Evolutionary conservation across 2,113 vertebrate species (phyloP).

Genomic region (Dicentrarchus labrax): DNA sequence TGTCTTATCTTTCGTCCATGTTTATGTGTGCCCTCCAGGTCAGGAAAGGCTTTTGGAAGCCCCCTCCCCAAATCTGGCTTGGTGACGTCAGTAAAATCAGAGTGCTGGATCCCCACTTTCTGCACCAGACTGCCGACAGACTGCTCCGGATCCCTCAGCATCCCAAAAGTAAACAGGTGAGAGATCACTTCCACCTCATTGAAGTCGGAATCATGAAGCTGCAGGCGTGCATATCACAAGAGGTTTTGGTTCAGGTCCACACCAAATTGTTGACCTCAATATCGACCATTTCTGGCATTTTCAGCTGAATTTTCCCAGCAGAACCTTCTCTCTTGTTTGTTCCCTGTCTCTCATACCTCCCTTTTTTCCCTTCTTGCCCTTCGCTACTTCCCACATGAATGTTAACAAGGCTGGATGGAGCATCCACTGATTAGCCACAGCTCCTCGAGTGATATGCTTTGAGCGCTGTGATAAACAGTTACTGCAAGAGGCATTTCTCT

Average conservation of each 20-base stretch:
- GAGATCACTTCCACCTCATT: background rate
- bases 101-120: conserved; percentile 92
- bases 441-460: conserved; percentile 35
- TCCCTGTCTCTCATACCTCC: conserved; percentile 8
- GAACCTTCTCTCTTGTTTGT: conserved; percentile 30
- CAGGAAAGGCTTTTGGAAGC: conserved; percentile 92
- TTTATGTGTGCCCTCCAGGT: conserved; percentile 62
- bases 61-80: conserved; percentile 92
- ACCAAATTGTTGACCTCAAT: background rate
- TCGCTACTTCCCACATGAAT: conserved; percentile 58
- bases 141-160: conserved; percentile 88
- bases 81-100: conserved; percentile 86
- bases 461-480: conserved; percentile 46
- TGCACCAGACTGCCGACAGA: conserved; percentile 89
- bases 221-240: background rate
- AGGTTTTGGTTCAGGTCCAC: background rate
- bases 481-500: conserved; percentile 36
- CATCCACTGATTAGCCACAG: conserved; percentile 52
- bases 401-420: conserved; percentile 50
- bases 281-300: background rate
- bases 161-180: conserved; percentile 87
- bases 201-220: background rate
- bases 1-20: conserved; percentile 14
- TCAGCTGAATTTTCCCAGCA: conserved; percentile 17
- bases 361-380: conserved; percentile 10